Base-by-base conservation (phyloP, 2,113 vertebrate species). In the Glareola pratincola region DNA sequence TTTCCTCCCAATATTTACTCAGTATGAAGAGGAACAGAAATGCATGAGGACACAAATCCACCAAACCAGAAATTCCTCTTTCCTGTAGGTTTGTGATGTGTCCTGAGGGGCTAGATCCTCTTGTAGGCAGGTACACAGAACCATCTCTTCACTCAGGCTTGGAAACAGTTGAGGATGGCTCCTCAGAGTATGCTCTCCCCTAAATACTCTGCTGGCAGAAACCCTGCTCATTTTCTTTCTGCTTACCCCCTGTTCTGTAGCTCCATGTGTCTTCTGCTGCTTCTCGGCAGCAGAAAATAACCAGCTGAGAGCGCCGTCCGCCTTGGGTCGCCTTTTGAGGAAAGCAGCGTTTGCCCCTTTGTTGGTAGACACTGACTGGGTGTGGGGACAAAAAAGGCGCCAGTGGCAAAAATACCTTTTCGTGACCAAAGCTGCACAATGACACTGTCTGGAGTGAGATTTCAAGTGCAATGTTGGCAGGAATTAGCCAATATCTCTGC, bases 281-380 rank as follows among this genome's bases (percentile, higher is more conserved):
- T 45, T 4, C 5, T 7, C 14, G 23, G 32, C 27, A n/a, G 51
- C 71, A 50, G 39, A 51, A 32, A 30, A 21, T 3, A 15, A 21
- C 57, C 50, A 43, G 54, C 47, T 5, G 9, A n/a, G 50, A 14
- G 39, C 39, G 22, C 69, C 64, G 19, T 39, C 77, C 62, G 45
- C 69, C 37, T 8, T 2, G 57, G 26, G 22, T 9, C 47, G 9
- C 5, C 60, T 39, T 37, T 8, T 29, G 2, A 14, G 79, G 67
- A 32, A 37, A 64, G 43, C 0, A 0, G 14, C 0, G 0, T 32
- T 85, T 50, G 23, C 24, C 32, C 5, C 0, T 48, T 26, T 37
- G 56, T 27, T 39, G 41, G 16, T 12, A 32, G 30, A 7, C 3
- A 1, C 20, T 12, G 82, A 3, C n/a, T 16, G 17, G 13, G 8